Evolutionary conservation across 2,797 vertebrate species (phyloP), one percentile per base, ranked within the genome.

Genomic region (Microhierax caerulescens): DNA sequence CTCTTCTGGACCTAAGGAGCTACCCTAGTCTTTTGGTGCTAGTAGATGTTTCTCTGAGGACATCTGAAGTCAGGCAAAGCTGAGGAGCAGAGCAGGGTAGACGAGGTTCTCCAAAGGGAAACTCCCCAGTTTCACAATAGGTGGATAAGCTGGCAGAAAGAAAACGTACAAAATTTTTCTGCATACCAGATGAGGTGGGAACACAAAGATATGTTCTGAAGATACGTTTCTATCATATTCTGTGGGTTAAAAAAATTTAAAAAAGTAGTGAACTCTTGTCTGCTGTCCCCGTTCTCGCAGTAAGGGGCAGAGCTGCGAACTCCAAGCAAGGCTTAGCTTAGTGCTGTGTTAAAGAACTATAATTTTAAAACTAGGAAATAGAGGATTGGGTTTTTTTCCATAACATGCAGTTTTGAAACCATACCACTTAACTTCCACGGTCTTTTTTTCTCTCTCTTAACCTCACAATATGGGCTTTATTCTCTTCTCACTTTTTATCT

Each of bases 321-420:
- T 70, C 50, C 56, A 85, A 87, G 4, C 9, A 75, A 6, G 7
- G 4, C 8, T 36, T 83, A 70, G 1, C 7, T 76, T 70, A 64
- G 13, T 72, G 23, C 13, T 5, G 1, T 8, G 16, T 18, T 56
- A 64, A 83, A 78, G 24, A 82, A 18, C 5, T 50, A 12, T 37
- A 0, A 0, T 32, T 86, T 83, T 68, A 68, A 89, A 60, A 69
- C 5, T 25, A 23, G 14, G n/a, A 89, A 91, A 57, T 13, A 2
- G 15, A 91, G 2, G 5, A 4, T 5, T 63, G 6, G 0, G 1
- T 4, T 18, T 36, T 73, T 53, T 25, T 13, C 36, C 20, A 60
- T 34, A 88, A 30, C 3, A 22, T 14, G 7, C 2, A 39, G 7
- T 37, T 93, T 92, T 84, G 10, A 86, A 92, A 57, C 12, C 4